These are phyloP conservation scores for Hyles vespertilio DNA, from an alignment of 1,140 invertebrate species.

Conservation along the genomic window DNA sequence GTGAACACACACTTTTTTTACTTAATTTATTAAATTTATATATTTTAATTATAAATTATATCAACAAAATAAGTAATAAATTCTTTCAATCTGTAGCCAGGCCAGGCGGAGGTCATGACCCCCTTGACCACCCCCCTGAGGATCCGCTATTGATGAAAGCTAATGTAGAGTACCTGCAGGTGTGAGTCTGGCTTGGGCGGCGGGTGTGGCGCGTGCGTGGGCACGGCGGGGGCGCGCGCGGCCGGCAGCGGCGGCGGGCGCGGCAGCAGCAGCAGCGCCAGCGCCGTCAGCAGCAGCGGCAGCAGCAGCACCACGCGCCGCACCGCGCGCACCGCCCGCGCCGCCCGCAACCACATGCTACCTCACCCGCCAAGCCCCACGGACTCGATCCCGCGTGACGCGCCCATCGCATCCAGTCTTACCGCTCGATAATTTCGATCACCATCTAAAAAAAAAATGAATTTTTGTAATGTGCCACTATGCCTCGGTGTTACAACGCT, in stretches of 20 bases:
- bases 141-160: too few species aligned
- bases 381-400: conserved; percentile 3
- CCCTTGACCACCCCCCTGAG: too few species aligned
- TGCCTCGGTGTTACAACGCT: too few species aligned
- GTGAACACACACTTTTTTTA: too few species aligned
- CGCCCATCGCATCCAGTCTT: conserved; percentile 1
- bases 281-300: conserved; percentile 54
- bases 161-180: conserved; percentile 16
- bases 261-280: conserved; percentile 61
- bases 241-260: conserved; percentile 43
- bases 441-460: conserved; percentile 5
- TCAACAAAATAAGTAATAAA: too few species aligned
- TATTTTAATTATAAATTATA: too few species aligned
- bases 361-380: neutral
- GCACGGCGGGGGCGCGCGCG: conserved; percentile 24
- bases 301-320: conserved; percentile 58
- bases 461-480: neutral
- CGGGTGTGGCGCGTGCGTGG: conserved; percentile 23
- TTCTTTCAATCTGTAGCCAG: too few species aligned
- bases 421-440: neutral
- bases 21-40: too few species aligned
- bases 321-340: conserved; percentile 55
- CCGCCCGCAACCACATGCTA: conserved; percentile 63
- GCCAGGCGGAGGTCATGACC: too few species aligned
- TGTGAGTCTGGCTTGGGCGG: conserved; percentile 27